Evolutionary conservation across 2,113 vertebrate genomes (phyloP), one percentile per base, ranked within the genome.

Genomic region (Deroptyus accipitrinus): DNA sequence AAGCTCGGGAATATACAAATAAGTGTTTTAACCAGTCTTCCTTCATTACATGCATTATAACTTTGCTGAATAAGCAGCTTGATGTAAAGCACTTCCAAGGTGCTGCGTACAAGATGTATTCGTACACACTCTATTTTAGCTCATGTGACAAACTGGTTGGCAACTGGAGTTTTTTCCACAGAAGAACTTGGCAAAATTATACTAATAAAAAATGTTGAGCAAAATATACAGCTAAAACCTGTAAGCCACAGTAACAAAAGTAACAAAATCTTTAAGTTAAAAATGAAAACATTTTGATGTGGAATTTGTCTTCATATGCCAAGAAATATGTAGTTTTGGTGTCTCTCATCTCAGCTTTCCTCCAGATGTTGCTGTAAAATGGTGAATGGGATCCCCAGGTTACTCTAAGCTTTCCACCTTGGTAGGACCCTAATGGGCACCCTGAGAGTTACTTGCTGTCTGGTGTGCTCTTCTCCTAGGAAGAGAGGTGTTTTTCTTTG

Each of bases 301-400:
- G n/a, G 44, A 70, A 82, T 63, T 51, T 39, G 12, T 57, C 46
- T 74, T 78, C 11, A 23, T 28, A 5, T 39, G 8, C 22, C 39
- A 54, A 52, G 48, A 68, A 79, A 75, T 17, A 18, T 37, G 30
- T 25, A 1, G 0, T 35, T 93, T 64, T 49, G 9, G 10, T 76
- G 31, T 67, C 12, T 20, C 3, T 33, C 2, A 16, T 24, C 17
- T 73, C 41, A 35, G 10, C 63, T 92, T 78, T 90, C 31, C 15
- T 83, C 7, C 17, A 37, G 11, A 3, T 51, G 22, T 44, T 78
- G 51, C 9, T 12, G n/a, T 54, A 52, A 2, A 39, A 31, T 0
- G 0, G 33, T 1, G 3, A 87, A 59, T 1, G 2, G 20, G 17
- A 90, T 22, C 22, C 28, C 15, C 8, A n/a, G 9, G 13, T 52